Evolutionary conservation across 2,113 vertebrate species (phyloP).

Genomic region (Meleagris gallopavo): DNA sequence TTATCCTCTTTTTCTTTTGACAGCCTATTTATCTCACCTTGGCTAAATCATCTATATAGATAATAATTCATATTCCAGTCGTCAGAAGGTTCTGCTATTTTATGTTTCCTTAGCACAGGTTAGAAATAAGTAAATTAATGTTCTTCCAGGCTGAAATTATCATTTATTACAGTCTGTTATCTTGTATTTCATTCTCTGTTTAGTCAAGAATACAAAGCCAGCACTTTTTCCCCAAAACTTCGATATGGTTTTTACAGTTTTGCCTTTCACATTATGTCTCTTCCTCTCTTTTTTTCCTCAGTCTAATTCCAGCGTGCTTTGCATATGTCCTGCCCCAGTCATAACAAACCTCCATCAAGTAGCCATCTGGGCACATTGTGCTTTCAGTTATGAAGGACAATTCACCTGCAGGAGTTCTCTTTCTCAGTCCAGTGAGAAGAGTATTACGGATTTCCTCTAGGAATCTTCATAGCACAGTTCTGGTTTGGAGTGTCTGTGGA

Average conservation of each 20-base stretch:
- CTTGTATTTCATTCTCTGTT: background rate
- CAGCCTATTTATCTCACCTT: constrained; percentile 46
- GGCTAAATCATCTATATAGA: constrained; percentile 23
- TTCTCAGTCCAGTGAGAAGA: background rate
- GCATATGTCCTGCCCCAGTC: background rate
- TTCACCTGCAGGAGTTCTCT: background rate
- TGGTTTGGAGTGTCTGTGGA: background rate
- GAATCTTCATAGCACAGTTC: background rate
- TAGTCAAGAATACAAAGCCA: background rate
- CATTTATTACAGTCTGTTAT: constrained; percentile 5
- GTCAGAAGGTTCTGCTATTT: background rate
- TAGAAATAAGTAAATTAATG: constrained; percentile 31
- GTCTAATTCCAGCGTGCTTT: background rate
- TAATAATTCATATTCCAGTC: constrained; percentile 31
- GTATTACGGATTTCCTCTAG: background rate
- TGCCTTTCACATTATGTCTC: background rate
- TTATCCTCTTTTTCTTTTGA: background rate
- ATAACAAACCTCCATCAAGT: background rate
- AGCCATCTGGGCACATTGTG: background rate
- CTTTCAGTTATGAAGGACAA: background rate
- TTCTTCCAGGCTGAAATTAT: constrained; percentile 19
- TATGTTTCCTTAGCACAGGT: constrained; percentile 12
- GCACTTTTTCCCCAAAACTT: background rate
- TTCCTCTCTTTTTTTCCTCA: too few species aligned
- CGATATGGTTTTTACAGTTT: background rate